Base-by-base conservation (phyloP, 2,797 vertebrate species). In the Xenopus petersii region DNA sequence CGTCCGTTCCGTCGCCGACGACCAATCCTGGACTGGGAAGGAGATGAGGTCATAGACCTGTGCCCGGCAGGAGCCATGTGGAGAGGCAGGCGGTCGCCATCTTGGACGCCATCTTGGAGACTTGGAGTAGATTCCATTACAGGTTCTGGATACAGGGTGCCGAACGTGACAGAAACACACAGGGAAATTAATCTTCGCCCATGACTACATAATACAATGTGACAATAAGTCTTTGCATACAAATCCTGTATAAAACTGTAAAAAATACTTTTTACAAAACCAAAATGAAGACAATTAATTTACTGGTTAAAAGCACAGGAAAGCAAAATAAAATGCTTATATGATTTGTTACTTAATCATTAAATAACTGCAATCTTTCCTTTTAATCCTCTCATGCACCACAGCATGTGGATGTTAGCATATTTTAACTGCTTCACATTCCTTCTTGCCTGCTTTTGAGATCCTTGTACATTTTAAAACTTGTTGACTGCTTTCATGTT, bases 401-500 rank as follows among this genome's bases (percentile, higher is more conserved):
- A 88, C 88, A 88, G 90, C 94, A 92, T 92, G 90, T 88, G 89
- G 95, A 96, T 96, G 95, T 96, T 97, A 95, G 94, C 95, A 97
- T 97, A 93, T 94, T 94, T 97, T 88, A 82, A 94, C 95, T 96
- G 94, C 94, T 96, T 98, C 89, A 90, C 96, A 98, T 98, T 98
- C 96, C 92, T 96, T 90, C 91, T 92, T 91, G 93, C 92, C 86
- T 89, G 91, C 92, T 92, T 89, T 90, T 87, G 93, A 95, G 94
- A 92, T 88, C 94, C 94, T 92, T 89, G 93, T 94, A 93, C 93
- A 89, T 98, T 97, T 98, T 96, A 96, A 96, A 98, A 97, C 94
- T 95, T 94, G 95, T 94, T 95, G 94, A 90, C 86, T 89, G 89
- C 95, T 98, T 98, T 97, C 94, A 98, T 94, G 95, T 98, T 98